A percentile compares a stretch with the other conserved stretches of the same genome.
These are phyloP conservation scores for Mechanitis messenoides DNA, from an alignment of 2,888 invertebrate genomes.

Conservation along the genomic window DNA sequence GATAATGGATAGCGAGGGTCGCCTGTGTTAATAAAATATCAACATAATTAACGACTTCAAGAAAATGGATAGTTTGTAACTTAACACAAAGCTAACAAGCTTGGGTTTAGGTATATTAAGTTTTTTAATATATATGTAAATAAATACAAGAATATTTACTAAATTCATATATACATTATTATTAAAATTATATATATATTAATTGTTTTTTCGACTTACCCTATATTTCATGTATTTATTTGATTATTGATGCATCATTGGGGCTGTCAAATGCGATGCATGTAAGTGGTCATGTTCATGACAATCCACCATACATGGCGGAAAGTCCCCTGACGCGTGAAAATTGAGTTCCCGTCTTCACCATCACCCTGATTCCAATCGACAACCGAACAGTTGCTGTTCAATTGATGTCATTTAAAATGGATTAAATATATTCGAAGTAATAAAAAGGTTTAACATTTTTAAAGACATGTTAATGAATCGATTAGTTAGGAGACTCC, in stretches of 20 bases:
- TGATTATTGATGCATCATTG: slow-evolving; percentile 15
- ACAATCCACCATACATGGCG: slow-evolving; percentile 52
- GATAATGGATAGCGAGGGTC: slow-evolving; percentile 64
- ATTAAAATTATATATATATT: neutral
- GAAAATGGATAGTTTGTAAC: slow-evolving; percentile 22
- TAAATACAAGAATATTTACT: neutral
- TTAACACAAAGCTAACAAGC: slow-evolving; percentile 5
- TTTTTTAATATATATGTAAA: neutral
- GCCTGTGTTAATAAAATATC: slow-evolving; percentile 48
- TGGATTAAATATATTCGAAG: neutral
- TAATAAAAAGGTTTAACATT: too few relatives aligned
- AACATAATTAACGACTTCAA: slow-evolving; percentile 29
- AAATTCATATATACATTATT: neutral
- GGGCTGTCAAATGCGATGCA: slow-evolving; percentile 33
- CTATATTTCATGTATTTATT: neutral
- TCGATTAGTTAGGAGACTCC: too few relatives aligned
- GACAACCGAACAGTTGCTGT: slow-evolving; percentile 46
- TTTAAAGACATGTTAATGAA: too few relatives aligned
- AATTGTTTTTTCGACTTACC: neutral
- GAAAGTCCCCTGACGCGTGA: slow-evolving; percentile 47
- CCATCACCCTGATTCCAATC: slow-evolving; percentile 48
- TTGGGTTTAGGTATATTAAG: neutral
- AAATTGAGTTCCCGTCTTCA: slow-evolving; percentile 62
- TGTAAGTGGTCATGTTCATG: slow-evolving; percentile 57
- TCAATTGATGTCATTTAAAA: slow-evolving; percentile 7